phyloP scores from a whole-genome alignment of 1,140 invertebrate genomes.

The Atopsyche davidsoni region DNA sequence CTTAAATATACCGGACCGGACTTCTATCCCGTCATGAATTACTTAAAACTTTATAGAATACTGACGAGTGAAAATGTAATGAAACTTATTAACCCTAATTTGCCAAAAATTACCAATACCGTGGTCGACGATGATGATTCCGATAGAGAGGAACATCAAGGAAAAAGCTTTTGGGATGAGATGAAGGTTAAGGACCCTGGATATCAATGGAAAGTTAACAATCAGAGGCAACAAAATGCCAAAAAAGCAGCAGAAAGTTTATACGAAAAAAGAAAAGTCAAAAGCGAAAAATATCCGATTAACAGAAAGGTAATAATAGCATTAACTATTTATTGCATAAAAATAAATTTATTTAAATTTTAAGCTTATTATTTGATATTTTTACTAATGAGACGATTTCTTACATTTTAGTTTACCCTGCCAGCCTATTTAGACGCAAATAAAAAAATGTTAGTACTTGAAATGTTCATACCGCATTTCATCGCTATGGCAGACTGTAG shows the following conservation, averaged over 20 bases:
- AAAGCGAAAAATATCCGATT: constrained; percentile 33
- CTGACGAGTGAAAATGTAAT: constrained; percentile 49
- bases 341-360: neutral
- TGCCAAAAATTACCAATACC: constrained; percentile 33
- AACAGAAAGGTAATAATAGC: constrained; percentile 33
- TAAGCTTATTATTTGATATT: constrained; percentile 1
- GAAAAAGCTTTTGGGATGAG: constrained; percentile 42
- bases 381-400: neutral
- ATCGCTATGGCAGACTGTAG: constrained; percentile 58
- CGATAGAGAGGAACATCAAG: constrained; percentile 36
- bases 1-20: constrained; percentile 52
- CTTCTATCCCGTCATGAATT: constrained; percentile 63
- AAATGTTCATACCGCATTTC: constrained; percentile 65
- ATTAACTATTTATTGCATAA: neutral
- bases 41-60: constrained; percentile 55
- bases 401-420: constrained; percentile 40
- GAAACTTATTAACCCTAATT: constrained; percentile 44
- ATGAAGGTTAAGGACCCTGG: constrained; percentile 39
- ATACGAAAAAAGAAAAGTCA: constrained; percentile 27
- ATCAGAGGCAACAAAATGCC: constrained; percentile 39
- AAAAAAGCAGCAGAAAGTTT: constrained; percentile 37
- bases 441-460: constrained; percentile 52
- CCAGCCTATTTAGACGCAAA: constrained; percentile 45
- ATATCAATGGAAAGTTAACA: constrained; percentile 46
- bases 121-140: constrained; percentile 32